These are phyloP conservation scores for Hyperopisus bebe DNA, from an alignment of 2,113 vertebrate species.

Conservation along the genomic window DNA sequence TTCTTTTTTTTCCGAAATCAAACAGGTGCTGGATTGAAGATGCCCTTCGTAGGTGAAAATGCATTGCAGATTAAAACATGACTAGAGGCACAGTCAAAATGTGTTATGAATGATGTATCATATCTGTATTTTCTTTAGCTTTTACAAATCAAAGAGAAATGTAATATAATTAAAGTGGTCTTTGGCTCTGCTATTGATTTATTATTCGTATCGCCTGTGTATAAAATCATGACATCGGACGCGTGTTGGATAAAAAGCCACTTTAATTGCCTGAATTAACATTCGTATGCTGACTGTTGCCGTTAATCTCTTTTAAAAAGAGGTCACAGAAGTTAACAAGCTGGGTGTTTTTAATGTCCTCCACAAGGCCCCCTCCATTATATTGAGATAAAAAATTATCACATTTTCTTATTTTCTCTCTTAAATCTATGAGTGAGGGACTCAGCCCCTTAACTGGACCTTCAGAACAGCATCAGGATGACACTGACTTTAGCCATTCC, in stretches of 20 bases:
- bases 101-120: background rate
- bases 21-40: background rate
- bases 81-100: background rate
- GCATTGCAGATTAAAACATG: background rate
- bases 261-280: conserved; percentile 32
- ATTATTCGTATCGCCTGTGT: conserved; percentile 6
- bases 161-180: background rate
- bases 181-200: conserved; percentile 22
- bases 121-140: background rate
- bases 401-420: background rate
- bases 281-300: conserved; percentile 16
- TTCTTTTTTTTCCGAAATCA: background rate
- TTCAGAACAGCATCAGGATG: background rate
- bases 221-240: conserved; percentile 25
- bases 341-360: background rate
- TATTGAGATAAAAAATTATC: background rate
- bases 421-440: background rate
- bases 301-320: conserved; percentile 14
- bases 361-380: background rate
- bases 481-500: background rate
- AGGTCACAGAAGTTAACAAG: background rate
- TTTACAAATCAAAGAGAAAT: background rate
- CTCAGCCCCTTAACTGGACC: background rate
- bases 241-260: conserved; percentile 36
- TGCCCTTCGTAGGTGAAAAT: background rate